phyloP scores from a whole-genome alignment of 2,113 vertebrate species.

The Rhipidura dahli region DNA sequence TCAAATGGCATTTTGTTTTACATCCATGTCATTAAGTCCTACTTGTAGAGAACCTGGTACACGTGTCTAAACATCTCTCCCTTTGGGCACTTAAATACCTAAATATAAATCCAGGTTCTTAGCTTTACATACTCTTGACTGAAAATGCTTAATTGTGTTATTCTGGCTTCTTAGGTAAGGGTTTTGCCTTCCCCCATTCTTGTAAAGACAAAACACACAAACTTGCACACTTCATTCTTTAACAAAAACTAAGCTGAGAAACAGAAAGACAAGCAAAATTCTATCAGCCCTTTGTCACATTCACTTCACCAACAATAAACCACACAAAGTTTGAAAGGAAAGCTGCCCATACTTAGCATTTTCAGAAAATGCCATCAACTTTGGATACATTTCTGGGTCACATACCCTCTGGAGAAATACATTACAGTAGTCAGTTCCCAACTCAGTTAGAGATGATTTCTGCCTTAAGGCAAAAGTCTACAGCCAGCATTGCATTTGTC shows the following conservation, averaged over 20 bases:
- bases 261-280: neutral
- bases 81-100: neutral
- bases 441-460: neutral
- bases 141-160: neutral
- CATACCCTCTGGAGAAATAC: constrained; percentile 14
- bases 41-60: neutral
- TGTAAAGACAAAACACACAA: neutral
- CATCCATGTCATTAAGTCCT: neutral
- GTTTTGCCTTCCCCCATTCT: neutral
- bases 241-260: neutral
- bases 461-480: constrained; percentile 16
- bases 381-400: constrained; percentile 37
- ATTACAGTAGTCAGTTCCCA: neutral
- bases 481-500: neutral
- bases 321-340: neutral
- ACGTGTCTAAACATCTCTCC: neutral
- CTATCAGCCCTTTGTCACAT: neutral
- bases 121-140: neutral
- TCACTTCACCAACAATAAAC: neutral
- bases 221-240: neutral
- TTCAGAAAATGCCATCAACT: neutral
- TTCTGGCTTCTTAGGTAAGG: neutral
- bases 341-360: neutral
- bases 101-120: neutral
- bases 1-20: neutral